These are phyloP conservation scores for Tipula helvola DNA, from an alignment of 2,888 invertebrate genomes.

Conservation along the genomic window DNA sequence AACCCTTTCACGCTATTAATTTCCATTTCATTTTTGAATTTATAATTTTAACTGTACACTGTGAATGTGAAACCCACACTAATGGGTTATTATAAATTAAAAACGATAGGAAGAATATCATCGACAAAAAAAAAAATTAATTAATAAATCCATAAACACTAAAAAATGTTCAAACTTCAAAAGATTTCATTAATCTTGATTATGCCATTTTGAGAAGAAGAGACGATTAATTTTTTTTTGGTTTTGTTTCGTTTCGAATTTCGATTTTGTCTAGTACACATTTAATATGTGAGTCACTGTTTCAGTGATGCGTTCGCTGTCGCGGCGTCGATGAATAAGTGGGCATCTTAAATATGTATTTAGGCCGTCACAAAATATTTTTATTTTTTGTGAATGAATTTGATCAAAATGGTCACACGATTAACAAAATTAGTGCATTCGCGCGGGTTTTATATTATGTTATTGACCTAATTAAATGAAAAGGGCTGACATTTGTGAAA, in stretches of 20 bases:
- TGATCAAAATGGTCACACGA: neutral
- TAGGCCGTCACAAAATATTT: neutral
- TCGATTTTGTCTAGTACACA: neutral
- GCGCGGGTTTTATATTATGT: neutral
- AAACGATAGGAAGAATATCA: neutral
- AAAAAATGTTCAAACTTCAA: neutral
- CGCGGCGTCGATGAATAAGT: neutral
- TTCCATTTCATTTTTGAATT: neutral
- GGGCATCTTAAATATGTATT: neutral
- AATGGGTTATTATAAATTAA: neutral
- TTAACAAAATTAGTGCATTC: neutral
- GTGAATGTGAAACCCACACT: neutral
- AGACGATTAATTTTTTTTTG: neutral
- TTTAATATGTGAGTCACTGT: neutral
- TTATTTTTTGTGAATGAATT: neutral
- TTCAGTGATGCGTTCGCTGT: neutral
- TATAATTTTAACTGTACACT: neutral
- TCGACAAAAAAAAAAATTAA: neutral
- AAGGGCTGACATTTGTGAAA: no score
- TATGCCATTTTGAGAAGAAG: neutral
- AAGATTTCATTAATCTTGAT: neutral
- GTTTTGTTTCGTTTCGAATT: neutral
- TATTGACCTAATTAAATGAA: neutral
- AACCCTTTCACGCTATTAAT: neutral
- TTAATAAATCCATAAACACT: neutral